A percentile compares a stretch with the other conserved stretches of the same genome.
These are phyloP conservation scores for Belonocnema kinseyi DNA, from an alignment of 1,140 invertebrate species.

Conservation along the genomic window DNA sequence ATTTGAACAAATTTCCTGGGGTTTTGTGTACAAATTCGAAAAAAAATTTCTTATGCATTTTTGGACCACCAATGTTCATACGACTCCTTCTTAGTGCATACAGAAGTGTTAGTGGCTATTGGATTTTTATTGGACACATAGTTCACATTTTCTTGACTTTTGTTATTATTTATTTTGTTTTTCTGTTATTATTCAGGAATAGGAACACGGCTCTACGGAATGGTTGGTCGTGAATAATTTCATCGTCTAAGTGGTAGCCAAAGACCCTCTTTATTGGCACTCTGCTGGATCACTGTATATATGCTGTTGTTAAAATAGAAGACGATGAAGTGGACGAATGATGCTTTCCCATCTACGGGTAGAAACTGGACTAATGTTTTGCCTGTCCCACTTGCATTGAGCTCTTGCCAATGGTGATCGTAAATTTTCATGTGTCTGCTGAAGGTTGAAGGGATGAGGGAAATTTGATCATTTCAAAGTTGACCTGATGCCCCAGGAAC, in stretches of 20 bases:
- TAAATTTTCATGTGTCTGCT: neutral
- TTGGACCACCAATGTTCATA: no score
- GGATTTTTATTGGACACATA: no score
- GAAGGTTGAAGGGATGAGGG: no score
- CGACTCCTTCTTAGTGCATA: no score
- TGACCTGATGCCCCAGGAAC: no score
- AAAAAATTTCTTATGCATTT: no score
- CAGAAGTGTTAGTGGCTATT: no score
- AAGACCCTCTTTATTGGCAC: neutral
- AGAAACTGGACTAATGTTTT: constrained; percentile 6
- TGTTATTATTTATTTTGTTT: neutral
- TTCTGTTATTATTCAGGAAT: neutral
- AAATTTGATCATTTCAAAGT: no score
- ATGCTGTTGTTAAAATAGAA: constrained; percentile 3
- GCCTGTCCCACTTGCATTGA: neutral
- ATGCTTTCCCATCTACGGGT: neutral
- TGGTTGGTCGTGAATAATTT: neutral
- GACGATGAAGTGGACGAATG: neutral
- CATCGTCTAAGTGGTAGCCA: neutral
- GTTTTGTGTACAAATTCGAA: no score
- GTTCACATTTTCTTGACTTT: no score
- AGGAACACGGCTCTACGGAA: neutral
- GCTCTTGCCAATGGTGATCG: neutral
- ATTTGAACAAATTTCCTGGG: no score
- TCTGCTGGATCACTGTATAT: neutral